Conservation (phyloP, 2,797 vertebrate species). For the Spea hammondii region DNA sequence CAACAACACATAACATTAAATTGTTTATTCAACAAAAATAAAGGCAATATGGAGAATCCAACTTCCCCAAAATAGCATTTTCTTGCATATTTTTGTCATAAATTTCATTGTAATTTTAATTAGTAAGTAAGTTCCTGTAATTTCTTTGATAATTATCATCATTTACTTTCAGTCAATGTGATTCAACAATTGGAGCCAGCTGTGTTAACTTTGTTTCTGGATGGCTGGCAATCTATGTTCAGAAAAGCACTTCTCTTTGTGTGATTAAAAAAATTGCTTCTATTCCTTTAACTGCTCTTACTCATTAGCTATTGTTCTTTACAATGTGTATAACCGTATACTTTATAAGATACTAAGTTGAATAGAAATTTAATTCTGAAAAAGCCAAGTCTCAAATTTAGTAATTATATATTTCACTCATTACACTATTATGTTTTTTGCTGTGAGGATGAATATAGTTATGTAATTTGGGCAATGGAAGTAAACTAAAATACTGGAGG, state of each 20-base stretch:
- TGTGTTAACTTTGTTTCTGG: slow-evolving; percentile 56
- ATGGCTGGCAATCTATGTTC: slow-evolving; percentile 56
- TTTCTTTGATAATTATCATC: slow-evolving; percentile 65
- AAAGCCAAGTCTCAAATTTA: neutral
- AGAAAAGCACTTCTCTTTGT: slow-evolving; percentile 46
- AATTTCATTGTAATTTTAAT: slow-evolving; percentile 72
- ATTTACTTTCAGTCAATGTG: slow-evolving; percentile 63
- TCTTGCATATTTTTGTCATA: slow-evolving; percentile 63
- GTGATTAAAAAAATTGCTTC: slow-evolving; percentile 47
- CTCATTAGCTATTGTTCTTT: slow-evolving; percentile 18
- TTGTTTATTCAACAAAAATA: too few species aligned
- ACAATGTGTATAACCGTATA: slow-evolving; percentile 14
- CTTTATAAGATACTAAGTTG: neutral
- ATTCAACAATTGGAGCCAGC: slow-evolving; percentile 54
- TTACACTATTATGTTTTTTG: neutral
- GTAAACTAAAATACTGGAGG: neutral
- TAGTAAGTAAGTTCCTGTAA: slow-evolving; percentile 67
- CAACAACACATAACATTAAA: too few species aligned
- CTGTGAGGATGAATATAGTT: neutral
- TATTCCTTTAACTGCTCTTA: slow-evolving; percentile 6
- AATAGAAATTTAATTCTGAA: slow-evolving; percentile 6
- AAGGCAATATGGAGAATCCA: neutral
- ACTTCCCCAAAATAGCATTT: slow-evolving; percentile 23
- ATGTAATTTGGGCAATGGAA: neutral
- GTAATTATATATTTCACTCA: slow-evolving; percentile 6